phyloP scores from a whole-genome alignment of 2,113 vertebrate genomes.

The Psilopogon haemacephalus region DNA sequence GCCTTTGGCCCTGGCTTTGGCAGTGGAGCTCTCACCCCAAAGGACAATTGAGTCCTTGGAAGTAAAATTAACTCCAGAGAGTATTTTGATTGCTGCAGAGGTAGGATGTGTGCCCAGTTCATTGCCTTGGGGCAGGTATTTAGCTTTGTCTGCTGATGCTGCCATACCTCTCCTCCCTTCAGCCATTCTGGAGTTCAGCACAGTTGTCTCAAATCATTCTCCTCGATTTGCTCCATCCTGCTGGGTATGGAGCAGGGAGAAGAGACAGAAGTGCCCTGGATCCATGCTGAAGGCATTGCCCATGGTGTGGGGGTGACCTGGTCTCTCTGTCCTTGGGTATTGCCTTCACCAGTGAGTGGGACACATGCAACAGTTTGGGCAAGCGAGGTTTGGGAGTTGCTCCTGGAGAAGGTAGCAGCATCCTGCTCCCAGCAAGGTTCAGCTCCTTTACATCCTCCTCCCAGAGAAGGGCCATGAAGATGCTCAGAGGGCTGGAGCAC shows the following conservation, averaged over 20 bases:
- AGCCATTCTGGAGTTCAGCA: background rate
- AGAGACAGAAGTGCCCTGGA: background rate
- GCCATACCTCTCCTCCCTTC: background rate
- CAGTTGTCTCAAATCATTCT: background rate
- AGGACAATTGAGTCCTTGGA: background rate
- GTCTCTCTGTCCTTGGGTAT: background rate
- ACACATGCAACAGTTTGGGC: background rate
- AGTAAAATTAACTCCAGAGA: background rate
- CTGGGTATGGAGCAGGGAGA: background rate
- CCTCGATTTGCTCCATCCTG: accelerated
- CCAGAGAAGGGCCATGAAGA: too few relatives aligned
- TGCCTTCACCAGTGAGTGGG: accelerated
- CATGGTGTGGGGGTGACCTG: background rate
- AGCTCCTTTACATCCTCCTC: too few relatives aligned
- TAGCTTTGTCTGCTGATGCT: background rate
- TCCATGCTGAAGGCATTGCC: accelerated
- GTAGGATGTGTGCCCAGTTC: background rate
- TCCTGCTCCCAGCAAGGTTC: too few relatives aligned
- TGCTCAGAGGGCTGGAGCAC: too few relatives aligned
- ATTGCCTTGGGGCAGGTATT: background rate
- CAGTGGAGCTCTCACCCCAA: background rate
- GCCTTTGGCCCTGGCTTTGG: background rate
- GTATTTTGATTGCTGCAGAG: background rate
- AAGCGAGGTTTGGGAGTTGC: accelerated
- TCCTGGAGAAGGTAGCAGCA: background rate